These are phyloP conservation scores for Lepidotrigona ventralis DNA, from an alignment of 1,140 invertebrate species.

Conservation along the genomic window DNA sequence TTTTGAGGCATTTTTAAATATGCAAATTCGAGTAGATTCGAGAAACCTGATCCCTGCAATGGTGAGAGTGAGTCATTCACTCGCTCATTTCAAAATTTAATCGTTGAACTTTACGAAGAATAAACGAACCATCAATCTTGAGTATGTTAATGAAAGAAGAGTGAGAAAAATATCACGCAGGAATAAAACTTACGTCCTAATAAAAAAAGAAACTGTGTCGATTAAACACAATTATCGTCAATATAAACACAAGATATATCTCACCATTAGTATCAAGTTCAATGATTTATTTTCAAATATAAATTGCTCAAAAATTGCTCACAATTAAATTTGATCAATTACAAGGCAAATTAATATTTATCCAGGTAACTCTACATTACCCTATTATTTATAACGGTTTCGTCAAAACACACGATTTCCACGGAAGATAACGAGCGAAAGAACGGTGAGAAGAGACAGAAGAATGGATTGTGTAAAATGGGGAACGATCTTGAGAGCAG, in stretches of 20 bases:
- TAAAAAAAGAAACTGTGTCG: too few species aligned
- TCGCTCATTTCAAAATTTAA: neutral
- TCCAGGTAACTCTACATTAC: too few species aligned
- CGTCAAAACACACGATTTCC: neutral
- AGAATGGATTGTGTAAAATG: neutral
- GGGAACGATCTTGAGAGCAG: neutral
- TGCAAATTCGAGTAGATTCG: neutral
- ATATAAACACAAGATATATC: neutral
- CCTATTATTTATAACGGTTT: too few species aligned
- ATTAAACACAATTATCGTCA: too few species aligned
- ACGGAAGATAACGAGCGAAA: neutral
- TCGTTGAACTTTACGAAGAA: neutral
- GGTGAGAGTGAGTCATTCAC: neutral
- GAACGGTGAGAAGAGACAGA: neutral
- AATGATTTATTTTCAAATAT: neutral
- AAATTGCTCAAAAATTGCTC: neutral
- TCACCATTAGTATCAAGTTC: neutral
- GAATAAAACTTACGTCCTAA: too few species aligned
- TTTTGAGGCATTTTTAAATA: neutral
- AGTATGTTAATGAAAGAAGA: too few species aligned
- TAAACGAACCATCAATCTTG: neutral
- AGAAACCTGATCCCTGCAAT: neutral
- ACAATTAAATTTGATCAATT: neutral
- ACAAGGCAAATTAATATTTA: too few species aligned
- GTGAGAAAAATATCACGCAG: too few species aligned